Base-by-base conservation (phyloP, 1,140 invertebrate genomes). In the Drusus annulatus region DNA sequence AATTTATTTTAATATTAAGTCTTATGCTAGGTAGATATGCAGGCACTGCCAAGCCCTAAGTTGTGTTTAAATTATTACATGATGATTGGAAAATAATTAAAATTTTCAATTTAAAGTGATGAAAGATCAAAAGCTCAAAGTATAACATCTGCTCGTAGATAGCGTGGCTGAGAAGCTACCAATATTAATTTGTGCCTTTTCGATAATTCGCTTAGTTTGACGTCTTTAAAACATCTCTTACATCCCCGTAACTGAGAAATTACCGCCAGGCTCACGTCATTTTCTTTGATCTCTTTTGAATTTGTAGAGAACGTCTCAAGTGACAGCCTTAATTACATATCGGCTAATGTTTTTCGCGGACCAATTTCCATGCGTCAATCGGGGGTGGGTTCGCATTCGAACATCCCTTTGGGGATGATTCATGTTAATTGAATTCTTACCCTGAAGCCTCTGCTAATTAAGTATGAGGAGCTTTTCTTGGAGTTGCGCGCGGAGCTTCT, bases 381-480 rank as follows among this genome's bases (percentile, higher is more conserved):
- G 78, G 13, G 54, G 51, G 51, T 25, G 51, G 65, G 54, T 21
- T 4, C n/a, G 68, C 16, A 16, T 21, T 63, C 25, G 69, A 75
- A 75, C n/a, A 65, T 23, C 73, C 80, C 68, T 45, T 28, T 54
- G 16, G 76, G 80, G 21, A 78, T 73, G 50, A 73, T 78, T 62
- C 62, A 82, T 82, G 78, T 82, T 82, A 82, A 82, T 82, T 82
- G 78, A 82, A 82, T 82, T 82, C 78, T 79, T 82, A 25, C 74
- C 81, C 81, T 71, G 54, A 60, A 73, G 76, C 75, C 62, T 17
- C 50, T 25, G 76, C 73, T 82, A 82, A 82, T 82, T 82, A 78
- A 80, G 78, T 45, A 50, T 52, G 60, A 25, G 19, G 58, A 6
- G 45, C 10, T 21, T 25, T 25, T 52, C 25, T 25, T 8, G 54